Evolutionary conservation across 2,797 vertebrate genomes (phyloP).

Genomic region (Sparidentex hasta): DNA sequence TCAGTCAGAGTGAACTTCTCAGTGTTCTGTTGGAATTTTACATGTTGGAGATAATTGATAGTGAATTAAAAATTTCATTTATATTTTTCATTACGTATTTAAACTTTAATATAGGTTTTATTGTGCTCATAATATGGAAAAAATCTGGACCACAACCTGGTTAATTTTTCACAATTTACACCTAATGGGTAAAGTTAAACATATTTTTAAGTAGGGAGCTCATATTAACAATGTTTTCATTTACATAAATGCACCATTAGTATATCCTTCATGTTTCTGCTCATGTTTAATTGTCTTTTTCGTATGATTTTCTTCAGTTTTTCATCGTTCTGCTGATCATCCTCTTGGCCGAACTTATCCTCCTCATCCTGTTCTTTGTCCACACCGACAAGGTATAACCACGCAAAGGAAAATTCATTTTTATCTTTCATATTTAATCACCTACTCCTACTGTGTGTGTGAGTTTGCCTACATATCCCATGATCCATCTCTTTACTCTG

Average conservation of each 20-base stretch:
- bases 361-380: constrained; percentile 97
- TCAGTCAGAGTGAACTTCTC: background rate
- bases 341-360: constrained; percentile 94
- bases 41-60: background rate
- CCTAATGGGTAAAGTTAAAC: background rate
- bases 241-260: background rate
- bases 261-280: background rate
- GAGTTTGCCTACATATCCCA: background rate
- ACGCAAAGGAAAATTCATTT: no score
- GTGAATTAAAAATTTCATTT: background rate
- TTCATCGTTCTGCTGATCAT: constrained; percentile 96
- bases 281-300: background rate
- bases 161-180: background rate
- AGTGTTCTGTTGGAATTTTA: constrained; percentile 7
- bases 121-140: background rate
- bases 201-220: background rate
- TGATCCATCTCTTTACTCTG: background rate
- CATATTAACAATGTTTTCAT: background rate
- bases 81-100: background rate
- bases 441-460: no score
- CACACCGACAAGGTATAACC: constrained; percentile 94
- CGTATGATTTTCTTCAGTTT: constrained; percentile 86
- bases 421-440: no score
- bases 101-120: background rate
- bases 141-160: no score